Evolutionary conservation across 2,888 invertebrate genomes (phyloP), one percentile per base, ranked within the genome.

Genomic region (Trichogramma evanescens): DNA sequence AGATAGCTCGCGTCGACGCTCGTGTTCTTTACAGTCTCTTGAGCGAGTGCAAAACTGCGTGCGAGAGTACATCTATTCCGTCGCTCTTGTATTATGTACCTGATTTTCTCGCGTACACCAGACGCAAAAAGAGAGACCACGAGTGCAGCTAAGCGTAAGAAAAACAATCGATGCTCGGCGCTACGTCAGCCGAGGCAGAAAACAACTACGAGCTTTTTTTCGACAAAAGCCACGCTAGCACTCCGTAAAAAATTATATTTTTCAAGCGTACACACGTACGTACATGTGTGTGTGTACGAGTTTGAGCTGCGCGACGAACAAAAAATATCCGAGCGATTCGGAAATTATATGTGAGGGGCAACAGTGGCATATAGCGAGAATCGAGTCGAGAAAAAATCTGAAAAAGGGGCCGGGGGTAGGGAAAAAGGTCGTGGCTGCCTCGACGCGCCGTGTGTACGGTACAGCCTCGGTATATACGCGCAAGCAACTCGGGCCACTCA

Each of bases 401-500:
- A 56, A 61, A 61, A 45, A 55, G 48, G 40, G 41, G 51, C 50
- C 40, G 46, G 46, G 48, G 44, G 44, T 53, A 41, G 48, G 10
- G 39, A 42, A 62, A 48, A 48, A 48, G 48, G 10, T 13, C 9
- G 58, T 58, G 56, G 51, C 56, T 63, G 56, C 62, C 10, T 7
- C 26, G 44, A 41, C 54, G 61, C 64, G 67, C 64, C 66, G 75
- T 75, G 76, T 26, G 26, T 26, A 26, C 26, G 26, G 26, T 26
- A 26, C 26, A 26, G 26, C 26, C 26, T 26, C 26, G 26, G 26
- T 26, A 2, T 26, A 26, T 26, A 52, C 41, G 39, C 9, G 13
- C 8, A 10, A 38, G 73, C 74, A 73, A 26, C 26, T 26, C 26
- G 26, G 74, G 70, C 68, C 72, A 70, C 72, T 65, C 67, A 54